phyloP scores from a whole-genome alignment of 2,797 vertebrate species.

The Lophius americanus region DNA sequence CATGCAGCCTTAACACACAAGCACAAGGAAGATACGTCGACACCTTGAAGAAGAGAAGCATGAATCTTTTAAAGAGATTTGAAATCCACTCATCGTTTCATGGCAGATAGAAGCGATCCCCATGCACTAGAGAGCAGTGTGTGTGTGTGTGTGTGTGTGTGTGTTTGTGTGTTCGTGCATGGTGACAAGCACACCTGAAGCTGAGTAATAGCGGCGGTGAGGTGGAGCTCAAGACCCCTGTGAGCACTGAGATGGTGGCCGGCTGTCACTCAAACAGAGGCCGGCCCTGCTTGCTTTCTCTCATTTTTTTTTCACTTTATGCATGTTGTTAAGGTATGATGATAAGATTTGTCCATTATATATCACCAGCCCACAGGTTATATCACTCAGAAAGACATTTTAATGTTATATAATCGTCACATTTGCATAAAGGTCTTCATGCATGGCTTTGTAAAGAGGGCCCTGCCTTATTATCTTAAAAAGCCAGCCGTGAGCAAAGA shows the following conservation, averaged over 20 bases:
- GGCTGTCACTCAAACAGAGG: constrained; percentile 56
- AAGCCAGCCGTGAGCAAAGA: constrained; percentile 40
- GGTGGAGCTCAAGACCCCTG: constrained; percentile 33
- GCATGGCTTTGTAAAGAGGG: constrained; percentile 25
- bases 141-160: constrained; percentile 17
- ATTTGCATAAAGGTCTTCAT: constrained; percentile 56
- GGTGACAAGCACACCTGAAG: constrained; percentile 48
- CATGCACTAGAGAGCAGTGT: neutral
- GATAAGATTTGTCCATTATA: constrained; percentile 57
- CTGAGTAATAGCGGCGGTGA: constrained; percentile 39
- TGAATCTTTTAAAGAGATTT: constrained; percentile 41
- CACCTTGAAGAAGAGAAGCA: constrained; percentile 1
- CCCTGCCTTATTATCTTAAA: constrained; percentile 35
- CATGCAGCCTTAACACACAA: constrained; percentile 10
- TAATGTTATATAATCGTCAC: constrained; percentile 59
- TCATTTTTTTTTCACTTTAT: constrained; percentile 32
- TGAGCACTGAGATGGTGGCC: constrained; percentile 39
- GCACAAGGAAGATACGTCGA: constrained; percentile 5
- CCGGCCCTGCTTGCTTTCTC: constrained; percentile 10
- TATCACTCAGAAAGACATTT: constrained; percentile 58
- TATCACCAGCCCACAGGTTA: constrained; percentile 66
- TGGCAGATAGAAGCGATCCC: constrained; percentile 25
- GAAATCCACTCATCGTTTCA: constrained; percentile 36
- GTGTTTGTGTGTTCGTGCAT: constrained; percentile 23
- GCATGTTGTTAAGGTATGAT: constrained; percentile 49